Percentiles rank a stretch among this genome's conserved stretches.
phyloP scores from a whole-genome alignment of 2,888 invertebrate species.

The Spialia ferax region DNA sequence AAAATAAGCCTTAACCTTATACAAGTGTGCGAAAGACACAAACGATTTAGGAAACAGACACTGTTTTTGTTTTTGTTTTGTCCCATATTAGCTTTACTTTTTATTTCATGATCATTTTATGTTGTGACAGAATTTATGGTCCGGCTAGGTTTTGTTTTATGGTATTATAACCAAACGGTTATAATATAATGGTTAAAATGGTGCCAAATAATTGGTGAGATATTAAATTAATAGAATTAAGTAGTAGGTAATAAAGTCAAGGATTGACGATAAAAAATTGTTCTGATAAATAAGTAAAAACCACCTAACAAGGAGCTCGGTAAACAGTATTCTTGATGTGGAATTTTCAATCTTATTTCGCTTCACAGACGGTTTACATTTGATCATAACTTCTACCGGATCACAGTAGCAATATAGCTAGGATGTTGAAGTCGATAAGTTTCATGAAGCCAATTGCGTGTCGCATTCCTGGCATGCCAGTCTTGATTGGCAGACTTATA shows the following conservation, averaged over 20 bases:
- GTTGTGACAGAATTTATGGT: too few species aligned
- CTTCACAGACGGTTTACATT: conserved; percentile 41
- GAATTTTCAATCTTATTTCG: conserved; percentile 15
- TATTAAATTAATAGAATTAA: too few species aligned
- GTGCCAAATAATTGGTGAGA: conserved; percentile 33
- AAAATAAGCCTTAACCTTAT: background rate
- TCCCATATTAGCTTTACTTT: too few species aligned
- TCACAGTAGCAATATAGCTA: background rate
- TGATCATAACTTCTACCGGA: conserved; percentile 7
- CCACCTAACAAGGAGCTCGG: conserved; percentile 29
- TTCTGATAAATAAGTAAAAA: conserved; percentile 52
- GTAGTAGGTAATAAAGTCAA: conserved; percentile 59
- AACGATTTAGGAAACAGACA: too few species aligned
- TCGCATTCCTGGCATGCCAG: conserved; percentile 62
- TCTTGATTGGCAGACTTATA: conserved; percentile 62
- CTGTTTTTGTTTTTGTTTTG: too few species aligned
- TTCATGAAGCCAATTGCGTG: conserved; percentile 51
- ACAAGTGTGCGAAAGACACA: too few species aligned
- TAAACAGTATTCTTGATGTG: conserved; percentile 15
- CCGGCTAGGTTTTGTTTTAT: too few species aligned
- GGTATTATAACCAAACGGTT: too few species aligned
- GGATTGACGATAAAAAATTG: conserved; percentile 58
- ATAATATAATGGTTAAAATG: too few species aligned
- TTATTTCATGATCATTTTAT: too few species aligned
- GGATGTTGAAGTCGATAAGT: conserved; percentile 27